Conservation (phyloP, 1,140 invertebrate species). For the Sycophaga agraensis region DNA sequence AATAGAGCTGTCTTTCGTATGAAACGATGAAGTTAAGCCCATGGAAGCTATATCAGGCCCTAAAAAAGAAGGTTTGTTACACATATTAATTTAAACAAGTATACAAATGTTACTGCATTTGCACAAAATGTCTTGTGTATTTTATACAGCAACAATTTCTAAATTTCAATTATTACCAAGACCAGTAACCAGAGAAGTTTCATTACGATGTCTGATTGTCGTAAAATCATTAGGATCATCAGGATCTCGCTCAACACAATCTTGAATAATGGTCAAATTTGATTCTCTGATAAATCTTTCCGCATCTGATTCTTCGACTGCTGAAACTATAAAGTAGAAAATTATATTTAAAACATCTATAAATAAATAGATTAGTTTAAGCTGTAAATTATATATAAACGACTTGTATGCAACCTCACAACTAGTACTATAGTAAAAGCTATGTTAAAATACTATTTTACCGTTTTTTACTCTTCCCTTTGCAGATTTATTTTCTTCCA, state of each 20-base stretch:
- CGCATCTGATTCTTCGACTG: slow-evolving; percentile 53
- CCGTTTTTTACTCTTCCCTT: slow-evolving; percentile 51
- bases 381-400: no score
- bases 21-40: slow-evolving; percentile 40
- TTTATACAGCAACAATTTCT: background rate
- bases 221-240: slow-evolving; percentile 32
- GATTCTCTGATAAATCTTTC: slow-evolving; percentile 63
- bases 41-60: slow-evolving; percentile 55
- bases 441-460: background rate
- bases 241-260: slow-evolving; percentile 45
- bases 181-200: slow-evolving; percentile 33
- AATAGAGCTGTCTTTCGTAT: slow-evolving; percentile 30
- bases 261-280: slow-evolving; percentile 60
- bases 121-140: background rate
- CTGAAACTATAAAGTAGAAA: background rate
- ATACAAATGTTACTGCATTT: background rate
- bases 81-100: background rate
- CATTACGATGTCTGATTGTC: slow-evolving; percentile 8
- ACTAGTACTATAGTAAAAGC: background rate
- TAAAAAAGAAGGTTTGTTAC: slow-evolving; percentile 17
- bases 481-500: slow-evolving; percentile 63
- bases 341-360: no score
- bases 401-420: no score
- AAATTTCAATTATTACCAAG: slow-evolving; percentile 35
- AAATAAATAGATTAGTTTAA: no score